Evolutionary conservation across 2,888 invertebrate genomes (phyloP).

Genomic region (Alsophila aescularia): DNA sequence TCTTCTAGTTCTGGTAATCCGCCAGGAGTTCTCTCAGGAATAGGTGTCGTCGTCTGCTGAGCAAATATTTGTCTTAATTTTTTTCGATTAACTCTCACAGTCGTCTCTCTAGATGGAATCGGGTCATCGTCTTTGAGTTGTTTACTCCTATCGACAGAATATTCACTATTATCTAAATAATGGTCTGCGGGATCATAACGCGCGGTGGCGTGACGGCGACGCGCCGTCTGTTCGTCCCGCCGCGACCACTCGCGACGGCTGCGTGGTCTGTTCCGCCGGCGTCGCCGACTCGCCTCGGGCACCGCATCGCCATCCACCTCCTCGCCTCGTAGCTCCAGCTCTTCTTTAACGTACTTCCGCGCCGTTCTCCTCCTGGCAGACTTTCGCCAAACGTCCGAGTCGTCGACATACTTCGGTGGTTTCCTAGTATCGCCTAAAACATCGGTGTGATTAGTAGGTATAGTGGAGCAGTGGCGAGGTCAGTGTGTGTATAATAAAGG

Average conservation of each 20-base stretch:
- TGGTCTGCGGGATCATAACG: not conserved
- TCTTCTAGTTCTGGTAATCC: not conserved
- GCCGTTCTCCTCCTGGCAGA: not conserved
- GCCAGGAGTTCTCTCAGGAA: not conserved
- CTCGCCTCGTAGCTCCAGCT: not conserved
- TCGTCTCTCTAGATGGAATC: conserved; percentile 41
- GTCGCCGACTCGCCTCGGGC: not conserved
- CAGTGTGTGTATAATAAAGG: no score
- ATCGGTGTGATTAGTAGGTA: not conserved
- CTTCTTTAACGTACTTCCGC: not conserved
- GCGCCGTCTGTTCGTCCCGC: not conserved
- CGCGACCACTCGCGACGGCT: conserved; percentile 1
- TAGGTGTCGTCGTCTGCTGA: conserved; percentile 13
- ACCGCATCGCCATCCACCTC: not conserved
- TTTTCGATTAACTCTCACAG: conserved; percentile 50
- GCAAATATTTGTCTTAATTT: conserved; percentile 55
- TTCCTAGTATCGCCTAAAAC: conserved; percentile 6
- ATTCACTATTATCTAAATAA: conserved; percentile 41
- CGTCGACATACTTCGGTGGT: conserved; percentile 1
- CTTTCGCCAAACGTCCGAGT: not conserved
- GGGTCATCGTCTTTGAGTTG: conserved; percentile 42
- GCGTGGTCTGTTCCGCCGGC: not conserved
- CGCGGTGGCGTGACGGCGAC: conserved; percentile 1
- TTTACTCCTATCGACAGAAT: conserved; percentile 43
- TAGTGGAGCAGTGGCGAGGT: not conserved